A percentile compares a stretch with the other conserved stretches of the same genome.
These are phyloP conservation scores for Choreutis nemorana DNA, from an alignment of 2,888 invertebrate genomes.

Conservation along the genomic window DNA sequence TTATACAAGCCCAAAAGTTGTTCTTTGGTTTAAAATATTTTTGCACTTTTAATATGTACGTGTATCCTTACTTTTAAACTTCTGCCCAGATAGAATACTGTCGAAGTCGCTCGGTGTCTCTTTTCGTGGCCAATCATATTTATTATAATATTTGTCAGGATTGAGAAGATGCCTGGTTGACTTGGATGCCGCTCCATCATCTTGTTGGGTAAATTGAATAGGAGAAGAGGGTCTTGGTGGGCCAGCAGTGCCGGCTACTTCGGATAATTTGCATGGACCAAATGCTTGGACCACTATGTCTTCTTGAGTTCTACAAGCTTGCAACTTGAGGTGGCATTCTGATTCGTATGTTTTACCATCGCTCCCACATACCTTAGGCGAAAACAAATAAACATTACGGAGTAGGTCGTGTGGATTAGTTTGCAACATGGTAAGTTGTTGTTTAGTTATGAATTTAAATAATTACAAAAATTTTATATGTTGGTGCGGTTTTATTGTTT, in stretches of 20 bases:
- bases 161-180: constrained; percentile 81
- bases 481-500: no score
- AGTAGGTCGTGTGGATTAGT: no score
- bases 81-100: constrained; percentile 41
- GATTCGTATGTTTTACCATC: constrained; percentile 85
- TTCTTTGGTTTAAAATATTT: no score
- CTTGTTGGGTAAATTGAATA: constrained; percentile 81
- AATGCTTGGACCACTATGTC: constrained; percentile 80
- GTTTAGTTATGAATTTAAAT: no score
- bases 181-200: constrained; percentile 79
- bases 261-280: constrained; percentile 76
- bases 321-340: constrained; percentile 81
- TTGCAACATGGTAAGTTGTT: no score
- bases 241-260: constrained; percentile 76
- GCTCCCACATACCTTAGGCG: constrained; percentile 80
- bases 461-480: no score
- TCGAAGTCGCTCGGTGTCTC: constrained; percentile 59
- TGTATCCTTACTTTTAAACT: constrained; percentile 41
- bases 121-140: constrained; percentile 67
- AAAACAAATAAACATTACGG: no score
- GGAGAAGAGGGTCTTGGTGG: constrained; percentile 80
- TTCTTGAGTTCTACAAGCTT: constrained; percentile 84
- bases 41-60: no score
- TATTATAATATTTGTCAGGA: constrained; percentile 72
- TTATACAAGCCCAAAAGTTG: no score